Conservation (phyloP, 1,140 invertebrate species). For the Brachionus paranguensis region DNA sequence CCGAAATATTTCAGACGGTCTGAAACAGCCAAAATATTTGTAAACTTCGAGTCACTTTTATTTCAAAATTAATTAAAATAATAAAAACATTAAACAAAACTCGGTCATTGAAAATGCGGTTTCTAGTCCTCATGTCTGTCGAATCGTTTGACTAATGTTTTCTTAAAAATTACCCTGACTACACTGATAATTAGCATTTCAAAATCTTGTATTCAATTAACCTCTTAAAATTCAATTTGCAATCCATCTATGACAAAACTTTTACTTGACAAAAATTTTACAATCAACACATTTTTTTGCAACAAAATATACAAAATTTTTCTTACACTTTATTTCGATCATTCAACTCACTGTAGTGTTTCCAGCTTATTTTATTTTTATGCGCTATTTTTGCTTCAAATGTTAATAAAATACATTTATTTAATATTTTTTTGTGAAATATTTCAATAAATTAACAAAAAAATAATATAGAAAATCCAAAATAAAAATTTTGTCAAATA, state of each 20-base stretch:
- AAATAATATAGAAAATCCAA: no score
- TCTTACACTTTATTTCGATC: no score
- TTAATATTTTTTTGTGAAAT: no score
- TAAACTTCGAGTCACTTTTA: slow-evolving; percentile 5
- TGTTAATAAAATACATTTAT: no score
- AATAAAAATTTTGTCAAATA: no score
- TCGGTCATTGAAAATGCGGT: slow-evolving; percentile 18
- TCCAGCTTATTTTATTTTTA: no score
- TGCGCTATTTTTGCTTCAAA: no score
- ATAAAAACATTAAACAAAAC: slow-evolving; percentile 36
- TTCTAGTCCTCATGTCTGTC: not conserved
- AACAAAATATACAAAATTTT: no score
- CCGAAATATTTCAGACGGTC: slow-evolving; percentile 22
- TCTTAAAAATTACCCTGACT: not conserved
- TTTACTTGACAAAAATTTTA: not conserved
- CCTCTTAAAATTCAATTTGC: not conserved
- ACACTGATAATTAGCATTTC: not conserved
- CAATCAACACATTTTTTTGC: not conserved
- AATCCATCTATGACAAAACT: not conserved
- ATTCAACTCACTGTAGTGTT: no score
- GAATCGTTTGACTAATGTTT: not conserved
- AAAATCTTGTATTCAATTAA: not conserved
- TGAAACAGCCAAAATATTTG: slow-evolving; percentile 12
- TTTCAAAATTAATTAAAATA: slow-evolving; percentile 22
- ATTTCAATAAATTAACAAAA: no score